phyloP scores from a whole-genome alignment of 2,888 invertebrate species.

The Eupithecia abbreviata region DNA sequence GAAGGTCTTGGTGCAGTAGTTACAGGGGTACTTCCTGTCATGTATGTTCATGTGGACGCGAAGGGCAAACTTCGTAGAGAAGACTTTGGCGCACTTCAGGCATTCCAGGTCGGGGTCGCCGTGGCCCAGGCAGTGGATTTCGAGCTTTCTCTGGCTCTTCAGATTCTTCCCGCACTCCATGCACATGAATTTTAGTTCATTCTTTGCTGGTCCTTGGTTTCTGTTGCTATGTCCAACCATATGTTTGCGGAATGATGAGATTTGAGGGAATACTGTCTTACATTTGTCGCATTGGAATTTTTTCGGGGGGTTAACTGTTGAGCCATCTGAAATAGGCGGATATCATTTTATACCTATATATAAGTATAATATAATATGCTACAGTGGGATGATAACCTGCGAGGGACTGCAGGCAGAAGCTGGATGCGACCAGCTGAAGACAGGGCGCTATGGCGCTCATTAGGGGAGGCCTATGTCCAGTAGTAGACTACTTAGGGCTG shows the following conservation, averaged over 20 bases:
- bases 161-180: constrained; percentile 68
- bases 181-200: constrained; percentile 62
- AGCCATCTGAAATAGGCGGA: constrained; percentile 35
- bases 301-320: constrained; percentile 49
- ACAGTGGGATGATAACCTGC: background rate
- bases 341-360: background rate
- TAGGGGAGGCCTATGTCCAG: no score
- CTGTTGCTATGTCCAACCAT: constrained; percentile 60
- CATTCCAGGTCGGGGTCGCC: constrained; percentile 78
- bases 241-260: constrained; percentile 67
- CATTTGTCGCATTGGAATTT: constrained; percentile 77
- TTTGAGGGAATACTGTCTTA: constrained; percentile 70
- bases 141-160: constrained; percentile 68
- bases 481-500: no score
- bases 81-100: constrained; percentile 73
- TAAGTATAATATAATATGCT: background rate
- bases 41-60: constrained; percentile 74
- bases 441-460: no score
- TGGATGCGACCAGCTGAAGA: no score
- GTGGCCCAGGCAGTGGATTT: constrained; percentile 70
- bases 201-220: constrained; percentile 34
- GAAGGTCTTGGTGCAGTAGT: constrained; percentile 63
- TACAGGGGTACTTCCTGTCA: constrained; percentile 62
- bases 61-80: constrained; percentile 74
- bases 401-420: no score